phyloP scores from a whole-genome alignment of 1,140 invertebrate genomes.

The Conus betulinus region DNA sequence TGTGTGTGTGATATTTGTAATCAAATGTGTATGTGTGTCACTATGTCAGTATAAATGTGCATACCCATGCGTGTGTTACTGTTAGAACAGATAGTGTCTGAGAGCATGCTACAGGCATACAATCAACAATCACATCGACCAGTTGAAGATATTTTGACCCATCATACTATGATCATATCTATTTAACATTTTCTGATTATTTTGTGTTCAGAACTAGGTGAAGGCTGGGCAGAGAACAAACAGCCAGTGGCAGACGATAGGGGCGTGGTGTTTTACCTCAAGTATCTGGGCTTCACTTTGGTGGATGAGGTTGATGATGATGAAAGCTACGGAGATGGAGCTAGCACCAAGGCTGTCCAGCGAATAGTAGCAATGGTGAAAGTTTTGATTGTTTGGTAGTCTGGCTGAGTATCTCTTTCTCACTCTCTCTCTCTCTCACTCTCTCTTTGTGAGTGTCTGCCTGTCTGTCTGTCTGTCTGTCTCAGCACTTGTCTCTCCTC shows the following conservation, averaged over 20 bases:
- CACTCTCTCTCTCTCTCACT: too few relatives aligned
- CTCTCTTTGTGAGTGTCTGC: too few relatives aligned
- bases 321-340: slow-evolving; percentile 77
- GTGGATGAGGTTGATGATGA: slow-evolving; percentile 80
- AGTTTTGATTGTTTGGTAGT: too few relatives aligned
- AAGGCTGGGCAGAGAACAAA: slow-evolving; percentile 85
- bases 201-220: slow-evolving; percentile 82
- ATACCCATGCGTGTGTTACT: background rate
- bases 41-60: background rate
- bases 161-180: too few relatives aligned
- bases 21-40: too few relatives aligned
- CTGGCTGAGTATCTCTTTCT: too few relatives aligned
- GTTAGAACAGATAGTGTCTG: background rate
- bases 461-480: too few relatives aligned
- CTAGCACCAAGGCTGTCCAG: slow-evolving; percentile 84
- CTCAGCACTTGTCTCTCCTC: too few relatives aligned
- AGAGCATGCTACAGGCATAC: too few relatives aligned
- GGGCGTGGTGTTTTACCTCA: slow-evolving; percentile 82
- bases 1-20: too few relatives aligned
- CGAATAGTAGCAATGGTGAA: slow-evolving; percentile 82
- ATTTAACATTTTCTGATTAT: background rate
- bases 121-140: too few relatives aligned
- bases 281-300: slow-evolving; percentile 84
- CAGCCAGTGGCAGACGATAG: slow-evolving; percentile 76
- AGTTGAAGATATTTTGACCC: too few relatives aligned